Evolutionary conservation across 2,888 invertebrate genomes (phyloP).

Genomic region (Spicauda simplicius): DNA sequence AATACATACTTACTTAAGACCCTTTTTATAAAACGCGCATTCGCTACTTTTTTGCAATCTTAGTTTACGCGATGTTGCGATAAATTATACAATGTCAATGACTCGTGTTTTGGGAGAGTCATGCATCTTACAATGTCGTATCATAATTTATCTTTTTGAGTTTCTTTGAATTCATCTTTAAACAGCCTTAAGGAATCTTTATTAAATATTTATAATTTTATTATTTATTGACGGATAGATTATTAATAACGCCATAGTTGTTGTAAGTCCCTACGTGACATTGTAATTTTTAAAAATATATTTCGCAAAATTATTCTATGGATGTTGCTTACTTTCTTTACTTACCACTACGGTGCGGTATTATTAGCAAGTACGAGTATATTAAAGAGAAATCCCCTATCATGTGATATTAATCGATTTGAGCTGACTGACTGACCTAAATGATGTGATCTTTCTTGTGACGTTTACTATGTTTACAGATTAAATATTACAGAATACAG

Average conservation of each 20-base stretch:
- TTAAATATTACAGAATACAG: too few relatives aligned
- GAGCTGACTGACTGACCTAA: neutral
- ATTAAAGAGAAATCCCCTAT: slow-evolving; percentile 2
- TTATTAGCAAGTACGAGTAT: neutral
- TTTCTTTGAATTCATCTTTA: too few relatives aligned
- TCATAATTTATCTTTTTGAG: neutral
- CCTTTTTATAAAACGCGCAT: neutral
- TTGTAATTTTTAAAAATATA: too few relatives aligned
- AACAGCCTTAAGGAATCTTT: neutral
- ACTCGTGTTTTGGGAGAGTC: slow-evolving; percentile 20
- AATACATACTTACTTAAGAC: too few relatives aligned
- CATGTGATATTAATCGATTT: slow-evolving; percentile 1
- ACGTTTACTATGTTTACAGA: too few relatives aligned
- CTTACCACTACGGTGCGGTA: too few relatives aligned
- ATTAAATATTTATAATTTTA: neutral
- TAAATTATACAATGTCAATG: slow-evolving; percentile 35
- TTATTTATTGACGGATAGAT: too few relatives aligned
- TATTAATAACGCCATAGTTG: too few relatives aligned
- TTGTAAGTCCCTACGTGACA: too few relatives aligned
- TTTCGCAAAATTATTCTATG: too few relatives aligned
- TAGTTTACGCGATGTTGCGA: slow-evolving; percentile 28
- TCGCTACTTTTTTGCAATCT: neutral
- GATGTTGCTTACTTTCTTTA: too few relatives aligned
- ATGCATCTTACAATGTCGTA: slow-evolving; percentile 1
- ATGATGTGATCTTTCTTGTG: neutral